Evolutionary conservation across 2,888 invertebrate species (phyloP).

Genomic region (Hemithea aestivaria): DNA sequence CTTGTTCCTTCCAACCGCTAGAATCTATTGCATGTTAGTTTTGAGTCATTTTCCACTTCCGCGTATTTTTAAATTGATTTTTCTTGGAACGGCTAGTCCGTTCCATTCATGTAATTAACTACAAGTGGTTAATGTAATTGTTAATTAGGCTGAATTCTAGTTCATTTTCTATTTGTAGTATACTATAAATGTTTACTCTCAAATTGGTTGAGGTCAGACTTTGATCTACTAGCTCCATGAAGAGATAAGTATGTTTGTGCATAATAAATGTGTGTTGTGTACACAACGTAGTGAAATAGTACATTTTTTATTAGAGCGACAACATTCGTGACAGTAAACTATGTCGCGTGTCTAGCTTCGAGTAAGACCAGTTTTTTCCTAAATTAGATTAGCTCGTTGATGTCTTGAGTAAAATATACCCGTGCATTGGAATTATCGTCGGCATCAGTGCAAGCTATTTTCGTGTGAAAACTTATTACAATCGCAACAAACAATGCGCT

Average conservation of each 20-base stretch:
- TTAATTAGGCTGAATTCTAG: too few relatives aligned
- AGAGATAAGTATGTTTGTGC: too few relatives aligned
- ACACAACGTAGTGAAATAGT: neutral
- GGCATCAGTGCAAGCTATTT: slow-evolving; percentile 23
- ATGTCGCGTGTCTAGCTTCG: slow-evolving; percentile 2
- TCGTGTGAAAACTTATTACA: slow-evolving; percentile 55
- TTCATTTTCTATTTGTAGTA: too few relatives aligned
- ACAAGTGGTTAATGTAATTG: neutral
- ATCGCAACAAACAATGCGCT: slow-evolving; percentile 57
- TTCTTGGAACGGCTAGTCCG: too few relatives aligned
- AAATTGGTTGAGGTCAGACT: neutral
- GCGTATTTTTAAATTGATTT: too few relatives aligned
- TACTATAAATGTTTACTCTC: too few relatives aligned
- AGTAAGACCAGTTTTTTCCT: too few relatives aligned
- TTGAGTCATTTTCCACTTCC: slow-evolving; percentile 1
- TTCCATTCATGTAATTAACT: too few relatives aligned
- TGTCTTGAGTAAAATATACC: neutral
- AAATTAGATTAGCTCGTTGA: neutral
- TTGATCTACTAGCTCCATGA: too few relatives aligned
- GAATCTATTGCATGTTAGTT: slow-evolving; percentile 8
- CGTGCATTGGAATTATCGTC: neutral
- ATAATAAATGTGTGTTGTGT: too few relatives aligned
- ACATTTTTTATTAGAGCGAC: slow-evolving; percentile 5
- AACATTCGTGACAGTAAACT: slow-evolving; percentile 4
- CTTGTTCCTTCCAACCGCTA: slow-evolving; percentile 27